Conservation (phyloP, 2,888 invertebrate species). For the Microplitis deprimator region DNA sequence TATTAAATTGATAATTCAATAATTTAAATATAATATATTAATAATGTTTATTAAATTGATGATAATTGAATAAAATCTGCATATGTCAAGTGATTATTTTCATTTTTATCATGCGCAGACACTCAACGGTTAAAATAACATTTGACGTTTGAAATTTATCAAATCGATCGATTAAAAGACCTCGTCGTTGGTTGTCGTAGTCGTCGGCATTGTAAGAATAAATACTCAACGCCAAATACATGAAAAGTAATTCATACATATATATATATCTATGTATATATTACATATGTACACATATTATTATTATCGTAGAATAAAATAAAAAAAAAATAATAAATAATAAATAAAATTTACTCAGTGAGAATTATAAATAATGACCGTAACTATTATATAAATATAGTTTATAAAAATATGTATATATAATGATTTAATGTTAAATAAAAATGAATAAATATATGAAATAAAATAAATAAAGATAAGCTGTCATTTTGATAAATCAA, state of each 20-base stretch:
- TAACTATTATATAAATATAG: not conserved
- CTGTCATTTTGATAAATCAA: constrained; percentile 1
- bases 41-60: not conserved
- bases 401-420: not conserved
- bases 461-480: constrained; percentile 1
- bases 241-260: not conserved
- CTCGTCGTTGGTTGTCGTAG: constrained; percentile 24
- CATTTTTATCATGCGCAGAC: constrained; percentile 22
- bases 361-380: not conserved
- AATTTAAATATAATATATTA: constrained; percentile 5
- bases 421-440: not conserved
- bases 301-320: not conserved
- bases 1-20: not conserved
- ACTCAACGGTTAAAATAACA: constrained; percentile 50
- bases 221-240: constrained; percentile 6
- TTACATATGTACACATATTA: not conserved
- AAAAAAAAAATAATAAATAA: not conserved
- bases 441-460: not conserved
- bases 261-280: not conserved
- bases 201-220: constrained; percentile 29
- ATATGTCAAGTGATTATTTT: constrained; percentile 23
- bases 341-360: not conserved
- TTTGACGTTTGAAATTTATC: constrained; percentile 52
- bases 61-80: constrained; percentile 13
- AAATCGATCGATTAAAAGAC: constrained; percentile 46